These are phyloP conservation scores for Berghia stephanieae DNA, from an alignment of 1,140 invertebrate species.

Conservation along the genomic window DNA sequence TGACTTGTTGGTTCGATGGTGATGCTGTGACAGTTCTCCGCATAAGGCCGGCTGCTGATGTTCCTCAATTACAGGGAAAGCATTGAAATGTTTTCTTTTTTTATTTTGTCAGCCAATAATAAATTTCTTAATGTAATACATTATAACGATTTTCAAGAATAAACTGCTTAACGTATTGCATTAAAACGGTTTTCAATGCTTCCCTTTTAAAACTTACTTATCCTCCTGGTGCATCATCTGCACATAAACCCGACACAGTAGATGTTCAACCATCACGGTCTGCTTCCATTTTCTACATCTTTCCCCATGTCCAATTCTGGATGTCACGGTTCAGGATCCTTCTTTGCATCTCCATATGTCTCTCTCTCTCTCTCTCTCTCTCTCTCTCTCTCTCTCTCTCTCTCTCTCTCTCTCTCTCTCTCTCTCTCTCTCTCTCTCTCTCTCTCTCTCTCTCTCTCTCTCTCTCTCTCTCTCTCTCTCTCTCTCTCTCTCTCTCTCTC, in stretches of 20 bases:
- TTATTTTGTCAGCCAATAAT: too few species aligned
- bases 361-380: constrained; percentile 1
- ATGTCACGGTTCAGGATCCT: too few species aligned
- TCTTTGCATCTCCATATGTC: background rate
- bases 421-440: background rate
- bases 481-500: constrained; percentile 9
- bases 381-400: constrained; percentile 1
- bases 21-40: constrained; percentile 58
- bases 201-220: too few species aligned
- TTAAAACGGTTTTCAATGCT: too few species aligned
- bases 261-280: too few species aligned
- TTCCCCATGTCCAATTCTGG: too few species aligned
- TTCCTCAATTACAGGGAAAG: constrained; percentile 29
- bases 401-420: background rate
- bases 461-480: background rate
- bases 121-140: too few species aligned
- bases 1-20: constrained; percentile 68
- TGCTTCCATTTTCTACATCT: constrained; percentile 1
- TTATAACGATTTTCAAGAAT: too few species aligned
- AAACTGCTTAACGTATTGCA: too few species aligned
- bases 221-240: background rate
- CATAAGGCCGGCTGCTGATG: constrained; percentile 49
- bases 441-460: background rate
- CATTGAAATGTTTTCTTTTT: too few species aligned
- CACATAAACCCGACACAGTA: too few species aligned